Evolutionary conservation across 1,140 invertebrate genomes (phyloP), one percentile per base, ranked within the genome.

Genomic region (Theocolax elegans): DNA sequence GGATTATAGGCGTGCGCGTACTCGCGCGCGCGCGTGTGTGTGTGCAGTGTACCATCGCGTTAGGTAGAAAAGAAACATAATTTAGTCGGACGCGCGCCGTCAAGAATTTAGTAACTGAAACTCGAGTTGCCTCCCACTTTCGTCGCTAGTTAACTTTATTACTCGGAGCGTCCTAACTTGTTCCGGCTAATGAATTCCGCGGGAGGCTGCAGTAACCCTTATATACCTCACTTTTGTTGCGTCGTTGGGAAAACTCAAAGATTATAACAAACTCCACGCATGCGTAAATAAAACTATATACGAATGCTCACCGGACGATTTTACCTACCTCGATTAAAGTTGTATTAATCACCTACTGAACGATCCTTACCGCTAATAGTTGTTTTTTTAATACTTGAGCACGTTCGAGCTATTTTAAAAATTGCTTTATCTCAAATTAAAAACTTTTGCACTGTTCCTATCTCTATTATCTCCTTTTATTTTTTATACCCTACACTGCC

Each of bases 101-200:
- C 9, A 44, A 31, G 38, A 54, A 38, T 65, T 65, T 54, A 68
- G 66, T 68, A 49, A 51, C 44, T 68, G 66, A 68, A 60, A 68
- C 40, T 67, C 48, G 56, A 40, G 27, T 54, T 31, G 58, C 35
- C 25, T 25, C 27, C 38, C 25, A 56, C 38, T 63, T 69, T 62
- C 58, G 59, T 54, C 56, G 46, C 58, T 13, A 19, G 67, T 69
- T 63, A 56, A 69, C 58, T 69, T 54, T 63, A 69, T 69, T 62
- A 62, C 58, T 40, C 25, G 35, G 23, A 19, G 17, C 27, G 21
- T 4, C n/a, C 48, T 25, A 48, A 69, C 49, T 69, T 44, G 58
- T 62, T 69, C 48, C 31, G 25, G n/a, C 23, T 62, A 69, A 62
- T 69, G 67, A 69, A 69, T 62, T 69, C 51, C 38, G 48, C 56